Conservation (phyloP, 1,140 invertebrate genomes). For the Drosophila ironensis region DNA sequence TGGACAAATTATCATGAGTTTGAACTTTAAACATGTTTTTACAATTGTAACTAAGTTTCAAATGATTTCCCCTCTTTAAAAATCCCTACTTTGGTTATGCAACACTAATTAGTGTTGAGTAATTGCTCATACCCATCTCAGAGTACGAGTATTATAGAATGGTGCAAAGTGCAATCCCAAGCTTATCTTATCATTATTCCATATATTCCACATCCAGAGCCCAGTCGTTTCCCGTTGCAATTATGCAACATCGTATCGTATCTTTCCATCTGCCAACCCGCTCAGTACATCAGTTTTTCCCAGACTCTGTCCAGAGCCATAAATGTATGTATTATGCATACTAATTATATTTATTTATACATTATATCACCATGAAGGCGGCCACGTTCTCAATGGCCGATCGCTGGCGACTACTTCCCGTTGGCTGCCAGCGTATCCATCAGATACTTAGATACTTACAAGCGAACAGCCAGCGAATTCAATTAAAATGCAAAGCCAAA, state of each 20-base stretch:
- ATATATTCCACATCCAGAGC: too few species aligned
- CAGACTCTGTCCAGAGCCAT: constrained; percentile 8
- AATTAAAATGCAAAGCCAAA: constrained; percentile 55
- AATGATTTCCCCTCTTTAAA: too few species aligned
- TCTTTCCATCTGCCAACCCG: background rate
- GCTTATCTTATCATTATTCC: too few species aligned
- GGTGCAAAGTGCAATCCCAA: too few species aligned
- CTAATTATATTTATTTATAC: constrained; percentile 41
- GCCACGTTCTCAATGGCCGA: constrained; percentile 35
- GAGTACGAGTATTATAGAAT: too few species aligned
- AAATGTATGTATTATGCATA: constrained; percentile 50
- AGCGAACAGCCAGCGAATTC: constrained; percentile 20
- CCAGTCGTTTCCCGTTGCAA: background rate
- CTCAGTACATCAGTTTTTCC: background rate
- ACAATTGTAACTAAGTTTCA: too few species aligned
- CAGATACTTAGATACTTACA: constrained; percentile 45
- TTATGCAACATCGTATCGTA: background rate
- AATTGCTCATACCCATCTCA: too few species aligned
- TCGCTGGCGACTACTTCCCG: constrained; percentile 39
- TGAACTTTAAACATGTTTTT: too few species aligned
- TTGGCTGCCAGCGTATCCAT: constrained; percentile 35
- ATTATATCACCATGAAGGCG: constrained; percentile 40
- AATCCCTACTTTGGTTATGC: too few species aligned
- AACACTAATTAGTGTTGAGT: too few species aligned
- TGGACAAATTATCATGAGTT: too few species aligned